phyloP scores from a whole-genome alignment of 2,113 vertebrate species.

The Pelodiscus sinensis region DNA sequence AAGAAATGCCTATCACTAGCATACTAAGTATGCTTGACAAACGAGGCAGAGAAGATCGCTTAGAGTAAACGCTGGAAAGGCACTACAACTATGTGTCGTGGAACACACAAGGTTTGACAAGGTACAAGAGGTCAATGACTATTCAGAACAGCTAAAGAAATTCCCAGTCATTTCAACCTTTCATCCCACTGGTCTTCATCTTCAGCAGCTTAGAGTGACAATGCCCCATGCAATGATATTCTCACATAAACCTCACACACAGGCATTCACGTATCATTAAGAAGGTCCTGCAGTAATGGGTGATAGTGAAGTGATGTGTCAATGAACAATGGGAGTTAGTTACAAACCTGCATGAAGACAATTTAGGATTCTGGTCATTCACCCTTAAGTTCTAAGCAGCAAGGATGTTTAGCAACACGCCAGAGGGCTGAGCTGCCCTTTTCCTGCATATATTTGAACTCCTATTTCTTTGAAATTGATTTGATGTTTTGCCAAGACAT shows the following conservation, averaged over 20 bases:
- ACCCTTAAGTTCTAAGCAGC: background rate
- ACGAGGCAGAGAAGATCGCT: background rate
- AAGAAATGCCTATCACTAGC: background rate
- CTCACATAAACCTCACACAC: background rate
- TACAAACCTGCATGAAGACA: background rate
- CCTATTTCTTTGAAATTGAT: too few species aligned
- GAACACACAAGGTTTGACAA: background rate
- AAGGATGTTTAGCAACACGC: background rate
- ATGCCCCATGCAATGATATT: background rate
- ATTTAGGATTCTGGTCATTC: background rate
- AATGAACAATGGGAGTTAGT: background rate
- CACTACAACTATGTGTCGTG: background rate
- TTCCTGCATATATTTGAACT: too few species aligned
- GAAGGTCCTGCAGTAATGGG: background rate
- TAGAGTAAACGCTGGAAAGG: background rate
- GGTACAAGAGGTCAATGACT: background rate
- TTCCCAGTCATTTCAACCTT: background rate
- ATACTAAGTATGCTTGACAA: background rate
- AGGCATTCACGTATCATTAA: background rate
- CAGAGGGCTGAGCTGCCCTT: background rate
- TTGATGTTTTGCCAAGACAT: too few species aligned
- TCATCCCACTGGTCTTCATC: background rate
- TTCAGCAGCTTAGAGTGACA: background rate
- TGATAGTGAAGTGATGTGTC: too few species aligned
- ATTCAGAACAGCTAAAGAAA: background rate